phyloP scores from a whole-genome alignment of 2,888 invertebrate species.

The Myathropa florea region DNA sequence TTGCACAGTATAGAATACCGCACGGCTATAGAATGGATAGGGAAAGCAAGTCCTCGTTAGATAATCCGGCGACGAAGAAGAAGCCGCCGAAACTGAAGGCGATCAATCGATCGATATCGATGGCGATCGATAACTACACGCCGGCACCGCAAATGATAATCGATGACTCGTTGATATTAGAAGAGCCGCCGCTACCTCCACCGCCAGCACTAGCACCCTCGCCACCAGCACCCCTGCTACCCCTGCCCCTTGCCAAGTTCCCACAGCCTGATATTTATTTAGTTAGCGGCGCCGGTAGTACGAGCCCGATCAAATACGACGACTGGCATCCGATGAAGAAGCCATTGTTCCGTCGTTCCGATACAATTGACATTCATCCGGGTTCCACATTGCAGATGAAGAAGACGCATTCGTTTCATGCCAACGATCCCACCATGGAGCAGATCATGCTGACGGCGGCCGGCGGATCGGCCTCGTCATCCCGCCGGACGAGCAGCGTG shows the following conservation, averaged over 20 bases:
- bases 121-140: constrained; percentile 81
- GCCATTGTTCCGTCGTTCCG: constrained; percentile 80
- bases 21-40: constrained; percentile 68
- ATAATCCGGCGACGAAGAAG: constrained; percentile 79
- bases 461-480: constrained; percentile 75
- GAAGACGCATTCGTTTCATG: constrained; percentile 81
- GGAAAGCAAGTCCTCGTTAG: constrained; percentile 77
- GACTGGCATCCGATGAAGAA: constrained; percentile 78
- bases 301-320: constrained; percentile 76
- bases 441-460: constrained; percentile 75
- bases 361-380: constrained; percentile 81
- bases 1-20: constrained; percentile 70
- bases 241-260: constrained; percentile 75
- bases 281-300: constrained; percentile 77
- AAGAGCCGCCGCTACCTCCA: constrained; percentile 78
- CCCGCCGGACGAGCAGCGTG: constrained; percentile 79
- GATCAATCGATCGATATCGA: constrained; percentile 80
- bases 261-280: constrained; percentile 79
- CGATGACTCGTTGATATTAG: constrained; percentile 77
- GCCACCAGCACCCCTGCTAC: constrained; percentile 74
- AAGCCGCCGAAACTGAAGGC: constrained; percentile 81
- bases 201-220: constrained; percentile 79
- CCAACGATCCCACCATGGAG: constrained; percentile 79
- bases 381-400: constrained; percentile 80
- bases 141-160: constrained; percentile 75